A percentile compares a stretch with the other conserved stretches of the same genome.
Conservation (phyloP, 2,888 invertebrate genomes). For the Bruchidius siliquastri region DNA sequence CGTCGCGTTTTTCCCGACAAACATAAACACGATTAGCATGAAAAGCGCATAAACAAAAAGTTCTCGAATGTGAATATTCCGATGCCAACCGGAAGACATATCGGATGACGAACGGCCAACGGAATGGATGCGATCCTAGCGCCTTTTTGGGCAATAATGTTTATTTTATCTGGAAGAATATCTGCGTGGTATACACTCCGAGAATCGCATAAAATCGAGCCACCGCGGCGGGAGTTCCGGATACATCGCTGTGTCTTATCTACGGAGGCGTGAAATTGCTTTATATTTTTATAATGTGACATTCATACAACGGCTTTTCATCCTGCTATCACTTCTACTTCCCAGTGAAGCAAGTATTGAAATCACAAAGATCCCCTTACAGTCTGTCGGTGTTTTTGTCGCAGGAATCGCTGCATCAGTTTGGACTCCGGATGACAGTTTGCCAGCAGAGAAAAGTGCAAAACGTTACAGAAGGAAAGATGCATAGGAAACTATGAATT, state of each 20-base stretch:
- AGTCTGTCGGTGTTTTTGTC: no score
- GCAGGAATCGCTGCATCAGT: no score
- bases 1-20: conserved; percentile 25
- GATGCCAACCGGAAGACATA: conserved; percentile 45
- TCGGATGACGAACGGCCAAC: conserved; percentile 37
- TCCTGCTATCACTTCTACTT: not conserved
- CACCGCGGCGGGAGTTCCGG: not conserved
- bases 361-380: no score
- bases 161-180: conserved; percentile 12
- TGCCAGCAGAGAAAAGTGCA: no score
- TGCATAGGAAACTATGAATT: no score
- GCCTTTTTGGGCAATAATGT: conserved; percentile 28
- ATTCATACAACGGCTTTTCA: not conserved
- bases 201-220: not conserved
- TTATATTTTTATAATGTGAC: not conserved
- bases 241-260: not conserved
- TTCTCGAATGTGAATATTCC: conserved; percentile 40
- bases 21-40: conserved; percentile 36
- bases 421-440: no score
- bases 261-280: not conserved
- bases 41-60: conserved; percentile 40
- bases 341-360: no score
- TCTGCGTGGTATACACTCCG: not conserved
- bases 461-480: no score
- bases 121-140: conserved; percentile 34